Evolutionary conservation across 2,113 vertebrate species (phyloP), one percentile per base, ranked within the genome.

Genomic region (Gallinago paraguaiae): DNA sequence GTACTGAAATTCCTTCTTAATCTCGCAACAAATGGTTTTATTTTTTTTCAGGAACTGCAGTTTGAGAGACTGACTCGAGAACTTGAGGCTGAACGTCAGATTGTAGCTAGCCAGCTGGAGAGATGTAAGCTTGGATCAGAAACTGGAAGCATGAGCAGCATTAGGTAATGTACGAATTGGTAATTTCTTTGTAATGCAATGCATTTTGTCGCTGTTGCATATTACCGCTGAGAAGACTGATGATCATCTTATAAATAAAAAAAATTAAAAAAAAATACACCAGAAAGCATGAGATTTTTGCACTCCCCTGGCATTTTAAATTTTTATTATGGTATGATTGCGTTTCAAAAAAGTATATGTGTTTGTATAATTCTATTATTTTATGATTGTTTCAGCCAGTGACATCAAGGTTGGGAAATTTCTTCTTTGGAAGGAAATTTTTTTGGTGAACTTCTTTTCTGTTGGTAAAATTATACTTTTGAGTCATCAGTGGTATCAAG

Each of bases 41-140:
- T 30, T 82, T 86, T 78, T 85, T 97, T 97, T 85, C 98, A 99
- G 99, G 99, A 99, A 96, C 98, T 99, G 90, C 99, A 99, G 96
- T 99, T 99, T 98, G 99, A 99, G 96, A 98, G 99, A 89, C 97
- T 99, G 97, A 99, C 99, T 93, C 98, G 99, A 95, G 99, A 99
- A 97, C 99, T 99, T 95, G 99, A 99, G 97, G 99, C 99, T 17
- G 99, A 99, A 94, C 99, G 99, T 96, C 99, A 99, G 88, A 99
- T 99, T 91, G 99, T 99, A 5, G 99, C 99, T 51, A 99, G 99
- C 96, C 99, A 99, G 80, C 98, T 99, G 97, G 99, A 99, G 98
- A 98, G 99, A 99, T 99, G 99, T 98, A 99, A 99, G 96, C 98
- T 99, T 91, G 99, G 99, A 96, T 99, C 99, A 48, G 99, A 99